phyloP scores from a whole-genome alignment of 2,888 invertebrate species.

The Vannuccia rotundouncinata region DNA sequence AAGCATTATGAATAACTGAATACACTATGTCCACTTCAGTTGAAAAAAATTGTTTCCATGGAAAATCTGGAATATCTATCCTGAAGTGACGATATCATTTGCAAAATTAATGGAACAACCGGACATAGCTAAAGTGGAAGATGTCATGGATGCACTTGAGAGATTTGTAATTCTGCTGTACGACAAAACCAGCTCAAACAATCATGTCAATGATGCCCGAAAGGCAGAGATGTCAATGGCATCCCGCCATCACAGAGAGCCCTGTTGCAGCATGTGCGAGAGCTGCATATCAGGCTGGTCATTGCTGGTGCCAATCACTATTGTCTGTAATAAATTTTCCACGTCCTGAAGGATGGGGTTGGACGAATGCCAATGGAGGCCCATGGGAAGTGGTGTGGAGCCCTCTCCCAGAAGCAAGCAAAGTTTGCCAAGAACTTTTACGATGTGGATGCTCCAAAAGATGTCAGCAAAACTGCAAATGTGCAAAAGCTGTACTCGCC shows the following conservation, averaged over 20 bases:
- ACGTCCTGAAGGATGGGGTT: slow-evolving; percentile 38
- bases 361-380: slow-evolving; percentile 18
- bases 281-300: slow-evolving; percentile 38
- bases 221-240: not conserved
- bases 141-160: slow-evolving; percentile 35
- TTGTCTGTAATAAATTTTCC: slow-evolving; percentile 28
- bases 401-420: slow-evolving; percentile 38
- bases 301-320: slow-evolving; percentile 34
- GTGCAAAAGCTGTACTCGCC: slow-evolving; percentile 36
- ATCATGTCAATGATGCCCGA: not conserved
- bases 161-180: slow-evolving; percentile 20
- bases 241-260: not conserved
- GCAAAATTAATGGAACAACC: not conserved
- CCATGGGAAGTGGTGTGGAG: slow-evolving; percentile 37
- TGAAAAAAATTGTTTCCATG: slow-evolving; percentile 39
- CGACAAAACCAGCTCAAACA: not conserved
- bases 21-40: slow-evolving; percentile 40
- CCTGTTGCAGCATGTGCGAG: slow-evolving; percentile 31
- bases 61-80: slow-evolving; percentile 33
- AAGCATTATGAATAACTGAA: slow-evolving; percentile 33
- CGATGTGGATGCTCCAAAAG: slow-evolving; percentile 39
- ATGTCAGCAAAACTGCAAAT: slow-evolving; percentile 37
- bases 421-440: slow-evolving; percentile 40
- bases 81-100: slow-evolving; percentile 31
- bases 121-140: slow-evolving; percentile 24